A percentile compares a stretch with the other conserved stretches of the same genome.
Conservation (phyloP, 2,888 invertebrate genomes). For the Megalurothrips usitatus region DNA sequence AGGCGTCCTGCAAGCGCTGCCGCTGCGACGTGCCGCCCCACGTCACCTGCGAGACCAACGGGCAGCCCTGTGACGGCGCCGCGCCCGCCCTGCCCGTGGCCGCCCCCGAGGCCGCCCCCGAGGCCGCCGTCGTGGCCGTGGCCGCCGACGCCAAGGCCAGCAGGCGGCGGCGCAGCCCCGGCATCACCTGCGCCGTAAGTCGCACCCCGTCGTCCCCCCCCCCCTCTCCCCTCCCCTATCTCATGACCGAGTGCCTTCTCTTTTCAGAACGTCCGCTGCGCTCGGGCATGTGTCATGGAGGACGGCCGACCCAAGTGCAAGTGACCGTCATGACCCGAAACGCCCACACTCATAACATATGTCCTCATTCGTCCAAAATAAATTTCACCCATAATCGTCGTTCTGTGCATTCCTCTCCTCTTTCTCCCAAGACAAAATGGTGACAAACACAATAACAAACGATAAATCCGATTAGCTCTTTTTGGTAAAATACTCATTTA, state of each 20-base stretch:
- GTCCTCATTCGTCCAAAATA: too few species aligned
- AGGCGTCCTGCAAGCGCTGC: neutral
- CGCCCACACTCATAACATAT: too few species aligned
- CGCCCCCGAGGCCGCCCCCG: neutral
- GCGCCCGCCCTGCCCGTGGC: neutral
- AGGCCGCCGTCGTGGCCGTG: neutral
- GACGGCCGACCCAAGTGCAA: neutral
- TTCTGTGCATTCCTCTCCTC: too few species aligned
- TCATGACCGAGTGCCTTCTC: neutral
- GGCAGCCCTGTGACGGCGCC: neutral
- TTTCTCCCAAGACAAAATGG: neutral
- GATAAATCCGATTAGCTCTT: neutral
- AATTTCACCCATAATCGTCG: too few species aligned
- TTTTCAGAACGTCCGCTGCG: neutral
- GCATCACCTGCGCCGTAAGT: neutral
- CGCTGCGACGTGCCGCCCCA: constrained; percentile 22
- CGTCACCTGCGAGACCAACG: neutral
- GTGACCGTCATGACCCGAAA: neutral
- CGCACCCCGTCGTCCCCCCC: too few species aligned
- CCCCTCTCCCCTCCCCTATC: too few species aligned
- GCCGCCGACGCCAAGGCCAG: neutral
- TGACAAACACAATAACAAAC: neutral
- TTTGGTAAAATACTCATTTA: neutral
- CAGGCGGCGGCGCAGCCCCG: neutral
- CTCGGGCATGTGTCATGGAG: neutral